A percentile compares a stretch with the other conserved stretches of the same genome.
Conservation (phyloP, 2,113 vertebrate genomes). For the Urocolius indicus region DNA sequence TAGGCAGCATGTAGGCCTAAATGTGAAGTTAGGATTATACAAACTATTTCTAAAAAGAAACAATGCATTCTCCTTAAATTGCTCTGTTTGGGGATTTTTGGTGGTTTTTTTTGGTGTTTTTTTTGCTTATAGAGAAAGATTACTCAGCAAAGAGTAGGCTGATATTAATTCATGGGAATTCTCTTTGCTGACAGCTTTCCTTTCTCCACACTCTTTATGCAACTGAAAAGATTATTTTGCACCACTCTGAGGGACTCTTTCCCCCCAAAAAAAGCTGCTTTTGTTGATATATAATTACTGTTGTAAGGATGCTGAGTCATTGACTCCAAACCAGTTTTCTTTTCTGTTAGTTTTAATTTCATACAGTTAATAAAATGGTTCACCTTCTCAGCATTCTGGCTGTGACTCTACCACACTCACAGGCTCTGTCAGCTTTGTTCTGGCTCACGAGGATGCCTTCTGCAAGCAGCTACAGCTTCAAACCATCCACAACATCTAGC, state of each 20-base stretch:
- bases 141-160: constrained; percentile 36
- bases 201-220: not conserved
- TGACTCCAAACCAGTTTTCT: not conserved
- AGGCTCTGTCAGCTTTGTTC: not conserved
- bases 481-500: not conserved
- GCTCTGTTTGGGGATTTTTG: no score
- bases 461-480: not conserved
- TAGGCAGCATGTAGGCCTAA: not conserved
- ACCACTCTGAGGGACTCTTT: not conserved
- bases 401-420: not conserved
- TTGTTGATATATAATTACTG: not conserved
- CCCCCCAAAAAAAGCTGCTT: not conserved
- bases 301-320: not conserved
- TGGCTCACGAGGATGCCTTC: not conserved
- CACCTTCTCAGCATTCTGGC: not conserved
- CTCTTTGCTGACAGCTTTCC: not conserved
- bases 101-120: no score
- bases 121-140: constrained; percentile 17
- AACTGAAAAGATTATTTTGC: not conserved
- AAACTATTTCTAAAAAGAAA: constrained; percentile 26
- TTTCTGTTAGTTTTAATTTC: constrained; percentile 40
- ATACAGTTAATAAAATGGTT: constrained; percentile 24
- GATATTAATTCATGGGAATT: constrained; percentile 40
- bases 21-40: constrained; percentile 3
- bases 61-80: constrained; percentile 4